Percentiles rank a stretch among this genome's conserved stretches.
Evolutionary conservation across 2,888 invertebrate genomes (phyloP).

Genomic region (Cantharis lateralis): DNA sequence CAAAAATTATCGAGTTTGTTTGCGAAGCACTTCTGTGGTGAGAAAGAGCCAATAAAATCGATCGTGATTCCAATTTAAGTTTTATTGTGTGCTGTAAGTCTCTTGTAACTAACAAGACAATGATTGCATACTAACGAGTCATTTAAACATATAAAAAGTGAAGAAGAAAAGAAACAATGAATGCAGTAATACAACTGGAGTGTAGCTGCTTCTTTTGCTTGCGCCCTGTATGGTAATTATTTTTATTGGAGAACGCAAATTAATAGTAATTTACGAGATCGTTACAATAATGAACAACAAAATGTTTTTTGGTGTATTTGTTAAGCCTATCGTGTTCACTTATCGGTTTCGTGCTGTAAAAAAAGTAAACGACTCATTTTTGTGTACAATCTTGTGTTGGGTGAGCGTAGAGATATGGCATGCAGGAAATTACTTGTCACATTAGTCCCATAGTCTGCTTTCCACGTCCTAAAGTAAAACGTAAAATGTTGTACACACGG

Average conservation of each 20-base stretch:
- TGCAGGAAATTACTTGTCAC: slow-evolving; percentile 37
- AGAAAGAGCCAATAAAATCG: neutral
- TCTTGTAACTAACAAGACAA: neutral
- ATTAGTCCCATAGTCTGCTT: slow-evolving; percentile 28
- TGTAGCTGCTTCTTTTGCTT: neutral
- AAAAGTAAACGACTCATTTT: slow-evolving; percentile 28
- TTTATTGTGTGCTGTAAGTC: neutral
- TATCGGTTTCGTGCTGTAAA: slow-evolving; percentile 28
- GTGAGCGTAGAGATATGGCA: slow-evolving; percentile 30
- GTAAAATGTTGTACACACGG: slow-evolving; percentile 27
- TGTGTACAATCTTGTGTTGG: slow-evolving; percentile 22
- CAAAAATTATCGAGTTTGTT: neutral
- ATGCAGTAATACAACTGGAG: neutral
- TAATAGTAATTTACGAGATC: neutral
- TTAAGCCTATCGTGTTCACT: slow-evolving; percentile 21
- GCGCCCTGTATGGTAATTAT: neutral
- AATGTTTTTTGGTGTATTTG: neutral
- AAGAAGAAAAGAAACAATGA: neutral
- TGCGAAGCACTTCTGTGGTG: neutral
- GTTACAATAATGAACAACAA: neutral
- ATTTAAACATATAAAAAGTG: neutral
- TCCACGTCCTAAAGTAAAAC: slow-evolving; percentile 19
- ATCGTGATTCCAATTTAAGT: neutral
- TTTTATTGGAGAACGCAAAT: neutral
- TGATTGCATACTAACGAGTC: neutral